Base-by-base conservation (phyloP, 1,140 invertebrate species). In the Glomeris maerens region DNA sequence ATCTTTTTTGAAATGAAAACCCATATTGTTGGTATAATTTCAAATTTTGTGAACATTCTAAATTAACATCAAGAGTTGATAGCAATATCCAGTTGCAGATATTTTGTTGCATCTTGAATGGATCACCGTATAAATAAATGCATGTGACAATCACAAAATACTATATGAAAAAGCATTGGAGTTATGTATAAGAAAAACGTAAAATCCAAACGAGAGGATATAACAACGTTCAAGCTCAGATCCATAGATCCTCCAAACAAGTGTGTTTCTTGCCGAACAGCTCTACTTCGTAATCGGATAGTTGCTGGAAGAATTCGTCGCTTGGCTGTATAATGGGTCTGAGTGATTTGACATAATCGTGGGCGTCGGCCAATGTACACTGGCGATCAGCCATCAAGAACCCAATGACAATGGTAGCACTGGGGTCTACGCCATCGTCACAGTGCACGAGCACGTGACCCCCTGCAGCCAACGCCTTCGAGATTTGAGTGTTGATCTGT, bases 321-420 rank as follows among this genome's bases (percentile, higher is more conserved):
- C 52, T 54, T 0, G 60, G 60, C 45, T 64, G 61, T 28, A 61
- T 57, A 39, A 62, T 57, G n/a, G 62, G 57, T 27, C 62, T 53
- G 23, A 60, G 54, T 13, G 60, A 55, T 39, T 58, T 60, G 7
- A 64, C 60, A 45, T 63, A 64, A 47, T 63, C 63, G 53, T 60
- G 64, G 22, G 62, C 62, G 53, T 64, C 63, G 39, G 62, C 63
- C 27, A 64, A 54, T 20, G 62, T 61, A 47, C 60, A 63, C 7
- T 42, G 38, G 13, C 55, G 53, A 38, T 56, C 44, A 26, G 56
- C 27, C 62, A 64, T 64, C 29, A 64, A 46, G 25, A 57, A 57
- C 17, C 58, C 60, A 52, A 64, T 62, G 31, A 58, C 55, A 7
- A 64, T 46, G 7, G 58, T 54, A 28, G 62, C 60, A 28, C 59